phyloP scores from a whole-genome alignment of 2,888 invertebrate genomes.

The Ephialtes manifestator region DNA sequence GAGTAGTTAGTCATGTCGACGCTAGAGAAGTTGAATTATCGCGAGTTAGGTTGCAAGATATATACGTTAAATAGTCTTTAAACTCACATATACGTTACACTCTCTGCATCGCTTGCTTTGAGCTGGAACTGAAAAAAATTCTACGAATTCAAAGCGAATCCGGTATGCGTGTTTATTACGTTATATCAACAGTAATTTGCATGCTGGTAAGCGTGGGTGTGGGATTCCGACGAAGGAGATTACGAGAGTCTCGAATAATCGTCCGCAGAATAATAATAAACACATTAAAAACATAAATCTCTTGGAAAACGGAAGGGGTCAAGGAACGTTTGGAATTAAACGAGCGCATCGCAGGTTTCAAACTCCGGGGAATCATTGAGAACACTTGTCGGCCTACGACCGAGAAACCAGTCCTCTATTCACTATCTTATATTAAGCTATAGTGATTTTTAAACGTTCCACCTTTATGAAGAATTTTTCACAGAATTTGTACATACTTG shows the following conservation, averaged over 20 bases:
- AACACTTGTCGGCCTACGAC: neutral
- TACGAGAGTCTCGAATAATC: constrained; percentile 18
- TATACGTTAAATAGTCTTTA: constrained; percentile 12
- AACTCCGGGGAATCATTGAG: constrained; percentile 11
- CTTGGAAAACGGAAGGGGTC: constrained; percentile 23
- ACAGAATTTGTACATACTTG: no score
- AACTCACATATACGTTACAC: constrained; percentile 12
- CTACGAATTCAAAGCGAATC: neutral
- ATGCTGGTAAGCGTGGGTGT: neutral
- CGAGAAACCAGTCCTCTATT: constrained; percentile 4
- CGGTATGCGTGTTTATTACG: neutral
- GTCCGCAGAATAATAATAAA: constrained; percentile 20
- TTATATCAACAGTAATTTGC: neutral
- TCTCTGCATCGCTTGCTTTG: neutral
- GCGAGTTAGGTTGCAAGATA: neutral
- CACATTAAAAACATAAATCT: constrained; percentile 3
- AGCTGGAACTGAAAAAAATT: neutral
- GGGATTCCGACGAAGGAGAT: neutral
- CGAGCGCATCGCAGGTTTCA: constrained; percentile 34
- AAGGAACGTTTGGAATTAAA: constrained; percentile 33
- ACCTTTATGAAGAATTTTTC: no score
- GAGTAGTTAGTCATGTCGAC: constrained; percentile 13
- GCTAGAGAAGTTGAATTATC: constrained; percentile 21
- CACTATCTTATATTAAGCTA: neutral
- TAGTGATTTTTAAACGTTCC: no score